These are phyloP conservation scores for Cotesia chilonis DNA, from an alignment of 1,140 invertebrate species.

Conservation along the genomic window DNA sequence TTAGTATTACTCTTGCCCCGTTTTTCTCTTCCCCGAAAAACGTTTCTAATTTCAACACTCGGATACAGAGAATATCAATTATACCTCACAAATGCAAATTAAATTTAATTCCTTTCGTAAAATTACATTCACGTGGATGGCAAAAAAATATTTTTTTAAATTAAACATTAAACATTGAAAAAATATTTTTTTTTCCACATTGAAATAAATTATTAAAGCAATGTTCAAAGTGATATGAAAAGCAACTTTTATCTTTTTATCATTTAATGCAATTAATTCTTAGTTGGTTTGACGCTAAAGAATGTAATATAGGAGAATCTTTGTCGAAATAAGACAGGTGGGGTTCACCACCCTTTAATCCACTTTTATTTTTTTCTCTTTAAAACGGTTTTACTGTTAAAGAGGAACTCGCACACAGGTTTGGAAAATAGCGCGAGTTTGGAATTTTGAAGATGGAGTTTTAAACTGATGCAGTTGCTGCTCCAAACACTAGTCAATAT, in stretches of 20 bases:
- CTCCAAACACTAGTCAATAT: background rate
- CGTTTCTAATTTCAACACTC: too few species aligned
- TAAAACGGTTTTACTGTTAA: background rate
- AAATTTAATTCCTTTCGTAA: background rate
- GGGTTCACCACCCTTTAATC: background rate
- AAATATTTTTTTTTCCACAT: background rate
- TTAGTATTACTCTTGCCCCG: background rate
- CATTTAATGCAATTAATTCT: constrained; percentile 35
- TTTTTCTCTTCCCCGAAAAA: too few species aligned
- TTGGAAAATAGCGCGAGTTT: background rate
- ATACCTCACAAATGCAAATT: background rate
- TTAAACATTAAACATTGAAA: background rate
- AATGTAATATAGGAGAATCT: constrained; percentile 38
- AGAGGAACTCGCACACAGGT: background rate
- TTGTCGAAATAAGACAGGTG: constrained; percentile 19
- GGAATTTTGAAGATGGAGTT: background rate
- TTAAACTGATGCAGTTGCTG: background rate
- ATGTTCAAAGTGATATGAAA: background rate
- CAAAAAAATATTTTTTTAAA: constrained; percentile 2
- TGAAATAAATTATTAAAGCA: background rate
- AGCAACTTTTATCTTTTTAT: constrained; percentile 4
- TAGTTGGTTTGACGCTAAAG: constrained; percentile 35
- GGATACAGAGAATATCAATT: too few species aligned
- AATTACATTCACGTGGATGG: background rate
- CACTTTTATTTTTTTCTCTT: background rate